Conservation (phyloP, 64 coral and sea anemone genomes). For the Porites lutea region DNA sequence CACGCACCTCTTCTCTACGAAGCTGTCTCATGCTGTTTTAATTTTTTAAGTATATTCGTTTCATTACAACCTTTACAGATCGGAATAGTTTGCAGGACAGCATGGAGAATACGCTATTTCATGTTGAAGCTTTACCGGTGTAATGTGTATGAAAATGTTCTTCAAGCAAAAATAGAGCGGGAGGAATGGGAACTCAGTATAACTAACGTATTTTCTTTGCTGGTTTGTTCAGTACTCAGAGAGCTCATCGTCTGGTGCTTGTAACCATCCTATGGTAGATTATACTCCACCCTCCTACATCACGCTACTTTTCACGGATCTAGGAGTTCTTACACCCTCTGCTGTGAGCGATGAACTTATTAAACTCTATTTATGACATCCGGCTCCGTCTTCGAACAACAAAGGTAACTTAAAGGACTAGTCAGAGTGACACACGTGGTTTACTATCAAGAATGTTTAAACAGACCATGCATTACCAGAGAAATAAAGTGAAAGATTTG, state of each 20-base stretch:
- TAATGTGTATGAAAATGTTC: too few relatives aligned
- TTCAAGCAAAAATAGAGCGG: too few relatives aligned
- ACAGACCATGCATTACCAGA: not conserved
- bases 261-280: slow-evolving; percentile 87
- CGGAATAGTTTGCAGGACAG: too few relatives aligned
- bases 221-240: slow-evolving; percentile 39
- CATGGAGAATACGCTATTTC: too few relatives aligned
- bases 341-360: slow-evolving; percentile 98
- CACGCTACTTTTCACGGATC: slow-evolving; percentile 93
- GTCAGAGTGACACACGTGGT: not conserved
- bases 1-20: too few relatives aligned
- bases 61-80: too few relatives aligned
- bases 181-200: too few relatives aligned
- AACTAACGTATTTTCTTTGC: not conserved
- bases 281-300: slow-evolving; percentile 97
- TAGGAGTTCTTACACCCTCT: slow-evolving; percentile 94
- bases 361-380: slow-evolving; percentile 93
- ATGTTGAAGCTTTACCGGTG: too few relatives aligned
- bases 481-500: too few relatives aligned
- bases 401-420: not conserved
- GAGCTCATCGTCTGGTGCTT: not conserved
- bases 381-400: not conserved
- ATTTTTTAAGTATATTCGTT: too few relatives aligned
- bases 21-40: too few relatives aligned
- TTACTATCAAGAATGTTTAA: not conserved